Evolutionary conservation across 2,888 invertebrate species (phyloP), one percentile per base, ranked within the genome.

Genomic region (Venusia cambrica): DNA sequence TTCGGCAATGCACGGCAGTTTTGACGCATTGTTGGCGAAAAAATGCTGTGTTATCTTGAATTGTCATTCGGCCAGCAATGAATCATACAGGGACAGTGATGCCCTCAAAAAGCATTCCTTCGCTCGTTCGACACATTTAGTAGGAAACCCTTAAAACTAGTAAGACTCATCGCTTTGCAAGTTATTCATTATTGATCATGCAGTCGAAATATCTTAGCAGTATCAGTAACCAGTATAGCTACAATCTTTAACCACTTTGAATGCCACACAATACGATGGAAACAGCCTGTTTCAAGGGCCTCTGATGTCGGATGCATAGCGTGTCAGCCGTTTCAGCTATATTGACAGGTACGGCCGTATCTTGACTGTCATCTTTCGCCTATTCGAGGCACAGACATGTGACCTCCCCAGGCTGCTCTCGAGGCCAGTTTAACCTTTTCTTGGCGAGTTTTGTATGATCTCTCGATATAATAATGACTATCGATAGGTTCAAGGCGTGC

Each of bases 321-420:
- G 22, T 43, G 44, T 45, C 39, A 42, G 31, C 16, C 36, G 34
- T 38, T 38, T 38, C 44, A 30, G 47, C 45, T 38, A 43, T 46
- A 48, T 45, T 40, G 37, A 48, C 57, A 56, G 51, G 51, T 47
- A 54, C 53, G 35, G 43, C 48, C 56, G 64, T 78, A 76, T 78
- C 79, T 49, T 39, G 46, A 59, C 77, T 79, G 79, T 80, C 81
- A 81, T 81, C 78, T 73, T 54, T 47, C 57, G 62, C 58, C 74
- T 67, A 80, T 80, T 77, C 74, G 66, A 58, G 52, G 66, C 58
- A 71, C 69, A 70, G 77, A 75, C 72, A 61, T 55, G 62, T 66
- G 73, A 64, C 76, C 80, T 76, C 69, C 55, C 57, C 64, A 57
- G 57, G 57, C 57, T 52, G 50, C 40, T 44, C 38, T 54, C 78